Evolutionary conservation across 1,140 invertebrate species (phyloP), one percentile per base, ranked within the genome.

Genomic region (Drosophila ohnishii): DNA sequence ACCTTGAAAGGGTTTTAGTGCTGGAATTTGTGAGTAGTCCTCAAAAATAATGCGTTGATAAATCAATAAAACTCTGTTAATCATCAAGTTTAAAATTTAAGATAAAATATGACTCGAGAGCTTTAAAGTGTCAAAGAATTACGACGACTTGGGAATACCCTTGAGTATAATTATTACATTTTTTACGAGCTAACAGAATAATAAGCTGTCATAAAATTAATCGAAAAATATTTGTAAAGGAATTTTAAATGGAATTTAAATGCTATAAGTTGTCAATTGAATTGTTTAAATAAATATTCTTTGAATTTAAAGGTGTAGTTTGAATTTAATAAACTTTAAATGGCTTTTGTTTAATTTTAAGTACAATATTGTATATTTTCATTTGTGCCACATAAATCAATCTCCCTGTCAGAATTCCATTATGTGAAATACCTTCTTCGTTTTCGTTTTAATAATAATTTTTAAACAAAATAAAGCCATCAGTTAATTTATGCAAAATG

Each of bases 401-500:
- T 35, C 39, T 22, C 0, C 2, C 48, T 55, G 39, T 45, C 34
- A 44, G 39, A 69, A 28, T 69, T 40, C 65, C 64, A 57, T 58
- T 34, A 40, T 47, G 32, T 22, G 30, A 48, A 48, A 64, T 65
- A 39, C 37, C 53, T 47, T 58, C 39, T 35, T 35, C 42, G 25
- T 66, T 57, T 51, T 62, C 40, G 28, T 57, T 60, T 35, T 1
- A 37, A 53, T 76, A 62, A 74, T 32, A 9, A 53, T 57, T 58
- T 74, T 40, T 11, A 53, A 57, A 39, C 59, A 34, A 69, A 69
- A 85, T 85, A 71, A 78, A 85, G 81, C 59, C 63, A 70, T 82
- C 44, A 55, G 58, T 60, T 70, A 87, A 86, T 86, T 85, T 82
- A 86, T 86, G 82, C 82, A 81, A 74, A 86, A 86, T 86, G 64